Percentiles rank a stretch among this genome's conserved stretches.
phyloP scores from a whole-genome alignment of 2,113 vertebrate genomes.

The Eolophus roseicapilla region DNA sequence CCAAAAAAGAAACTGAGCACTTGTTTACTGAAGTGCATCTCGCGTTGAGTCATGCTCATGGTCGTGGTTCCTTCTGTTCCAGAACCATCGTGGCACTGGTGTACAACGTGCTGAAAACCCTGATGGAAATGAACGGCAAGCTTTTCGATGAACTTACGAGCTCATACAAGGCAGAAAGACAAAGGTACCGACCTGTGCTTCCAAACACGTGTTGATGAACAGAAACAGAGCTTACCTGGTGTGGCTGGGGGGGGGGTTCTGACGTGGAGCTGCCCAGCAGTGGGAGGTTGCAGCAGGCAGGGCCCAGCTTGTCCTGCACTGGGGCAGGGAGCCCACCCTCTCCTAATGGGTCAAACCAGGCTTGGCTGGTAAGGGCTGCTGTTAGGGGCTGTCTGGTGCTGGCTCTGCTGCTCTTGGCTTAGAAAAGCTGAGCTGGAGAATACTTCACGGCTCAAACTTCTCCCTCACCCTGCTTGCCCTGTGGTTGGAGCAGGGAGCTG shows the following conservation, averaged over 20 bases:
- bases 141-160: constrained; percentile 95
- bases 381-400: neutral
- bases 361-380: neutral
- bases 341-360: neutral
- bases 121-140: constrained; percentile 98
- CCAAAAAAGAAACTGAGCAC: neutral
- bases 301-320: neutral
- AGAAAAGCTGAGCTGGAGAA: neutral
- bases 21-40: neutral
- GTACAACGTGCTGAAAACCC: constrained; percentile 94
- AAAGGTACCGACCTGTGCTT: constrained; percentile 77
- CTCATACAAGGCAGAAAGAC: constrained; percentile 94
- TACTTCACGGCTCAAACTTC: neutral
- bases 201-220: neutral
- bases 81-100: constrained; percentile 97
- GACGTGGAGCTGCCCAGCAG: no score
- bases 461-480: neutral
- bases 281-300: neutral
- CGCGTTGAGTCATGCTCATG: neutral
- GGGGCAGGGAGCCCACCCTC: neutral
- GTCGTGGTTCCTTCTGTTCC: neutral
- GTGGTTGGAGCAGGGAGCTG: neutral
- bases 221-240: neutral
- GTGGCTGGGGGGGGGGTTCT: neutral
- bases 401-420: neutral